Base-by-base conservation (phyloP, 2,888 invertebrate genomes). In the Melanostoma mellinum region DNA sequence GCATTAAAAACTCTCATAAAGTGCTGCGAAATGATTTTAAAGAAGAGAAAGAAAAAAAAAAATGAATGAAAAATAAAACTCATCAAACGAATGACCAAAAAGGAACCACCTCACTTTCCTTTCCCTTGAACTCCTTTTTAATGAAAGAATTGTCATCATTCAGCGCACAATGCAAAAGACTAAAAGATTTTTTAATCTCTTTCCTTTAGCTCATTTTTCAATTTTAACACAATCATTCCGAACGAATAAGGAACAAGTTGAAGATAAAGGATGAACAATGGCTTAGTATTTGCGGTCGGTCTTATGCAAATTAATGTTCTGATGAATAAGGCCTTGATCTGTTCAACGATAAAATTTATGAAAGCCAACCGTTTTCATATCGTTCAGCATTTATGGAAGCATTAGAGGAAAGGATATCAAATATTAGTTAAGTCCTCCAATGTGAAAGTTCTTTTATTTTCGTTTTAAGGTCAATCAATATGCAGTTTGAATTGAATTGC, bases 231-330 rank as follows among this genome's bases (percentile, higher is more conserved):
- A 68, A 68, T 63, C 56, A 73, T 77, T 77, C 60, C 61, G 10
- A 63, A 52, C 44, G 50, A 61, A 68, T 53, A 33, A 55, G 44
- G 56, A 33, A 71, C 38, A 65, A 74, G 46, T 53, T 6, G 52
- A 44, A 61, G 60, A 55, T 33, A 35, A 63, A 69, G 48, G 65
- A 75, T 61, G 44, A 82, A 82, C 50, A 80, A 68, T 48, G 50
- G 3, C 48, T 68, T 33, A 50, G 65, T 73, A 68, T 77, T 82
- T 78, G 73, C 40, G 77, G 77, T 73, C 40, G 77, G 77, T 73
- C 40, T 63, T 77, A 82, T 82, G 77, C 77, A 82, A 82, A 77
- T 73, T 60, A 67, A 77, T 73, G 68, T 73, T 63, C 82, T 44
- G 30, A 73, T 68, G 73, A 60, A 38, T 35, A 20, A 53, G 58